These are phyloP conservation scores for Enteromius radiatus DNA, from an alignment of 2,797 vertebrate genomes.

Conservation along the genomic window DNA sequence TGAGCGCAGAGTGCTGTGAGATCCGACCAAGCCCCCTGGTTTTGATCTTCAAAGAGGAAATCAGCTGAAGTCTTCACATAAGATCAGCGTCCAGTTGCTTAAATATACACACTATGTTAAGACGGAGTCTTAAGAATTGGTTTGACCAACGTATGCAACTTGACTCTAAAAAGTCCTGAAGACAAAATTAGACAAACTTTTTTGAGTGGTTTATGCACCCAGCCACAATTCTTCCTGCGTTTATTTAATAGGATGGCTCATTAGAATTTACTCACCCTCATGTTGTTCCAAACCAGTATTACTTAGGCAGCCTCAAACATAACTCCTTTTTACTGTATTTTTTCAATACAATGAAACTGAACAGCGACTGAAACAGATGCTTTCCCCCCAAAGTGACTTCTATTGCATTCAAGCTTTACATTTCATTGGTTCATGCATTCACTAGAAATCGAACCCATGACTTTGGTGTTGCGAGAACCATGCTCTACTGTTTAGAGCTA, in stretches of 20 bases:
- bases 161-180: neutral
- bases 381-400: neutral
- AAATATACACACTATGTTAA: neutral
- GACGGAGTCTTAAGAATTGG: neutral
- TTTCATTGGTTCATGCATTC: neutral
- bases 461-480: neutral
- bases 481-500: neutral
- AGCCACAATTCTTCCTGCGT: neutral
- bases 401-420: neutral
- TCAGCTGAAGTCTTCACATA: neutral
- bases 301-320: neutral
- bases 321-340: neutral
- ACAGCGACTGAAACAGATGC: neutral
- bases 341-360: neutral
- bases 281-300: neutral
- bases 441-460: neutral
- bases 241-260: neutral
- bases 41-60: constrained; percentile 21
- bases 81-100: neutral
- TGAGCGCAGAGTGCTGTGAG: neutral
- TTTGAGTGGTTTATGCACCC: neutral
- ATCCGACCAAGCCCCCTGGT: neutral
- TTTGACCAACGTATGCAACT: neutral
- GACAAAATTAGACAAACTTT: neutral
- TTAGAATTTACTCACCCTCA: neutral